Evolutionary conservation across 2,113 vertebrate species (phyloP).

Genomic region (Stegastes partitus): DNA sequence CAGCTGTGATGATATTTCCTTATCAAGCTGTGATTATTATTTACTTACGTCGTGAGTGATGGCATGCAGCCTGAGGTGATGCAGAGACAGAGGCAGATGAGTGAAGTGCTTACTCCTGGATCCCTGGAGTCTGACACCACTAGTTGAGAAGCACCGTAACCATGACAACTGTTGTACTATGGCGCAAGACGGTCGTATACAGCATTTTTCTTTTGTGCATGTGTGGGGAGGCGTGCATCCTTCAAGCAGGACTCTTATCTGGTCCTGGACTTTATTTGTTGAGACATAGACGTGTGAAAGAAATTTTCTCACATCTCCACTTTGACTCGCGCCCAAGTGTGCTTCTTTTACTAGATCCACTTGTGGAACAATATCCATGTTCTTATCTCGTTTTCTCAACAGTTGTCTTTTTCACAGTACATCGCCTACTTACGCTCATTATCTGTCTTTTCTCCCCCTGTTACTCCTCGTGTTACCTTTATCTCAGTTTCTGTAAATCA

Average conservation of each 20-base stretch:
- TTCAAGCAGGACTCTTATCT: conserved; percentile 19
- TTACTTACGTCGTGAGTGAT: conserved; percentile 45
- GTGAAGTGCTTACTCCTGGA: conserved; percentile 43
- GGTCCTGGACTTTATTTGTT: conserved; percentile 36
- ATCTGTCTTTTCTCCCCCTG: background rate
- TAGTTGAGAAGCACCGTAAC: conserved; percentile 68
- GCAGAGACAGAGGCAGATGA: conserved; percentile 47
- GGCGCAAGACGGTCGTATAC: conserved; percentile 40
- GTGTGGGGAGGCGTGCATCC: conserved; percentile 7
- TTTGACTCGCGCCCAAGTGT: conserved; percentile 21
- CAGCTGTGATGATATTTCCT: conserved; percentile 1
- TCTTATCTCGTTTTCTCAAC: conserved; percentile 15
- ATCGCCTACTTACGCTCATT: conserved; percentile 21
- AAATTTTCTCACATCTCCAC: conserved; percentile 23
- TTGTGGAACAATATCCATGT: background rate
- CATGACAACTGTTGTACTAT: conserved; percentile 79
- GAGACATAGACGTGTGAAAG: background rate
- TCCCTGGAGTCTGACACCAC: conserved; percentile 57
- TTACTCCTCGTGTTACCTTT: conserved; percentile 16
- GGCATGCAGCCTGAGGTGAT: conserved; percentile 46
- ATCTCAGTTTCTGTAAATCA: conserved; percentile 48
- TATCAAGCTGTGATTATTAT: conserved; percentile 31
- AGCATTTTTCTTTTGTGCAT: conserved; percentile 17
- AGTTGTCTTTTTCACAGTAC: conserved; percentile 24
- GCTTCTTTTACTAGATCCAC: background rate